Evolutionary conservation across 2,113 vertebrate genomes (phyloP).

Genomic region (Bubo scandiacus): DNA sequence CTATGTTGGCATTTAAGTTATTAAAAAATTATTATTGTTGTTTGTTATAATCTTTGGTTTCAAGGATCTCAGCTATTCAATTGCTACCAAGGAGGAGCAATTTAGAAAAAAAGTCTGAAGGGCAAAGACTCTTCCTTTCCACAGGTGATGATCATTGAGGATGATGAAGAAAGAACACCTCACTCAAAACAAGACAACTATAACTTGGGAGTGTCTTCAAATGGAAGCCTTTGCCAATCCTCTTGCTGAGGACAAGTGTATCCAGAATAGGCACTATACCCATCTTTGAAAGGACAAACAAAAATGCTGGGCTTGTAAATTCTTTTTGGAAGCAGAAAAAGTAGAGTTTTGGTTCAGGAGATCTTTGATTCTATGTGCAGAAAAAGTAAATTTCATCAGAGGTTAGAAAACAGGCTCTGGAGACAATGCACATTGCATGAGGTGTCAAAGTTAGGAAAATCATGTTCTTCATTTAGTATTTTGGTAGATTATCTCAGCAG

Average conservation of each 20-base stretch:
- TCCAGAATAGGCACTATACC: not conserved
- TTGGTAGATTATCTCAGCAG: not conserved
- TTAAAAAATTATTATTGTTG: not conserved
- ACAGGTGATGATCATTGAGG: not conserved
- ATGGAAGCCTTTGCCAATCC: not conserved
- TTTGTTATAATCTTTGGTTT: not conserved
- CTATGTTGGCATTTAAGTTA: not conserved
- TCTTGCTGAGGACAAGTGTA: not conserved
- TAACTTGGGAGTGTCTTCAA: not conserved
- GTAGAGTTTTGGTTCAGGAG: not conserved
- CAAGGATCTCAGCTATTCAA: not conserved
- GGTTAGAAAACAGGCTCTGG: not conserved
- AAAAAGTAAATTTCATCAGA: not conserved
- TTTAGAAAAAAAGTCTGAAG: not conserved
- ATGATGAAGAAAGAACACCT: not conserved
- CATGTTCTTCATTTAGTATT: not conserved
- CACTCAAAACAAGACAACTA: not conserved
- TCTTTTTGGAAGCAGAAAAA: not conserved
- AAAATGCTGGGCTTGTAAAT: not conserved
- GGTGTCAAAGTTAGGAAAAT: not conserved
- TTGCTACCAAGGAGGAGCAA: not conserved
- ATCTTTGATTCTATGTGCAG: not conserved
- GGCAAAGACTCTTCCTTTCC: not conserved
- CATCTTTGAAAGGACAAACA: not conserved
- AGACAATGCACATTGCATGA: not conserved